Conservation (phyloP, 2,888 invertebrate genomes). For the Acleris holmiana region DNA sequence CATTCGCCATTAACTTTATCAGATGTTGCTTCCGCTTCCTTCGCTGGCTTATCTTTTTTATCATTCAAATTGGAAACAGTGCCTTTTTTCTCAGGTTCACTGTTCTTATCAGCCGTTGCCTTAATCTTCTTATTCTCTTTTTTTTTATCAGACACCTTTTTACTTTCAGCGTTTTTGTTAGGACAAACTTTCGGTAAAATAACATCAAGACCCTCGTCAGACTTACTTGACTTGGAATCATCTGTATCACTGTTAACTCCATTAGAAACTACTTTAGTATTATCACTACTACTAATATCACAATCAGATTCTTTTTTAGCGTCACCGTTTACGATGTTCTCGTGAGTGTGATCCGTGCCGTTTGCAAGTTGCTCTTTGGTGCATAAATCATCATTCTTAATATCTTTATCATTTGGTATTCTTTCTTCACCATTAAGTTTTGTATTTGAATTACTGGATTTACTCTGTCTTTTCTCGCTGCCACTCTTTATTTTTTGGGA, state of each 20-base stretch:
- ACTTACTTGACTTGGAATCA: conserved; percentile 70
- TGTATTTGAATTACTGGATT: conserved; percentile 54
- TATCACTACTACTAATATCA: conserved; percentile 83
- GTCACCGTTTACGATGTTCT: conserved; percentile 71
- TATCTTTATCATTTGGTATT: conserved; percentile 59
- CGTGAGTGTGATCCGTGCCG: conserved; percentile 65
- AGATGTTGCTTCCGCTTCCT: conserved; percentile 51
- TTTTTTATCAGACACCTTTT: conserved; percentile 64
- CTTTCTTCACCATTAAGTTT: conserved; percentile 69
- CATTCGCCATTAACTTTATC: conserved; percentile 65
- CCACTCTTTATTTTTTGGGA: conserved; percentile 63
- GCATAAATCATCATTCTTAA: conserved; percentile 64
- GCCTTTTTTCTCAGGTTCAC: conserved; percentile 63
- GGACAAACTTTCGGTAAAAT: conserved; percentile 52
- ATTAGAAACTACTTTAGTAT: conserved; percentile 80
- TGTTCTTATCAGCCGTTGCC: conserved; percentile 55
- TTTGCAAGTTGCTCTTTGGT: conserved; percentile 80
- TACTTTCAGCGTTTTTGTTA: conserved; percentile 56
- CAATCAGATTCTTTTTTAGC: conserved; percentile 76
- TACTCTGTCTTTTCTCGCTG: conserved; percentile 64
- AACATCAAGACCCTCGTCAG: conserved; percentile 62
- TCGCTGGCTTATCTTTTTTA: conserved; percentile 52
- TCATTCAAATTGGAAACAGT: conserved; percentile 53
- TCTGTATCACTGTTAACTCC: conserved; percentile 75
- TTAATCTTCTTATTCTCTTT: conserved; percentile 67